Conservation (phyloP, 1,140 invertebrate genomes). For the Meloidogyne floridensis region DNA sequence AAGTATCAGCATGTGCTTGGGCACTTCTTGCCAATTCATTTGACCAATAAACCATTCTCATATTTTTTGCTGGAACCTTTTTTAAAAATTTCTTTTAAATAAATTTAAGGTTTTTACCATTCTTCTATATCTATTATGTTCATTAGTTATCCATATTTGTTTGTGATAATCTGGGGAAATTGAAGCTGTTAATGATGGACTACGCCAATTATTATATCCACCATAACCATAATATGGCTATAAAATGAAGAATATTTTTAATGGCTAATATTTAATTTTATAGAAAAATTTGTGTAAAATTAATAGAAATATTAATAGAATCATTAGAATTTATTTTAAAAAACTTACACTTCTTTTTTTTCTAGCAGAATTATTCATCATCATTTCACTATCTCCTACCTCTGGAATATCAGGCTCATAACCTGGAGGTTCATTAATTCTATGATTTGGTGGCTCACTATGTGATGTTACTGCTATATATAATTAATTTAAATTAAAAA, state of each 20-base stretch:
- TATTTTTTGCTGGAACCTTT: conserved; percentile 63
- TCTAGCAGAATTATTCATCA: conserved; percentile 13
- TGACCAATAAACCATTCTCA: conserved; percentile 65
- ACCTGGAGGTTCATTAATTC: conserved; percentile 40
- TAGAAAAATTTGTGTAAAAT: no score
- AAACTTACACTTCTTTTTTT: conserved; percentile 49
- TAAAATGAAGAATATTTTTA: no score
- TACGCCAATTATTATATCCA: conserved; percentile 40
- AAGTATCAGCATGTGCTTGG: conserved; percentile 63
- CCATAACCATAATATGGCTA: conserved; percentile 8
- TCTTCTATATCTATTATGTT: conserved; percentile 61
- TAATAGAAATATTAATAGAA: no score
- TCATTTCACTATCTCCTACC: conserved; percentile 10
- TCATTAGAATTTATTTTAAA: background rate
- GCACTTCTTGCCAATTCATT: conserved; percentile 61
- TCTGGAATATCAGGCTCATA: conserved; percentile 42
- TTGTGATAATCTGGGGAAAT: conserved; percentile 53
- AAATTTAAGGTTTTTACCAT: conserved; percentile 53
- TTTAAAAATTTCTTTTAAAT: conserved; percentile 19
- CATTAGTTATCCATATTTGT: conserved; percentile 56
- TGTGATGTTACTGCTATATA: conserved; percentile 50
- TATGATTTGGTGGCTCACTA: conserved; percentile 47
- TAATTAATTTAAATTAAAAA: background rate
- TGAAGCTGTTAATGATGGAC: conserved; percentile 43
- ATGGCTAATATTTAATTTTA: no score